Conservation (phyloP, 2,888 invertebrate genomes). For the Drosophila barbarae region DNA sequence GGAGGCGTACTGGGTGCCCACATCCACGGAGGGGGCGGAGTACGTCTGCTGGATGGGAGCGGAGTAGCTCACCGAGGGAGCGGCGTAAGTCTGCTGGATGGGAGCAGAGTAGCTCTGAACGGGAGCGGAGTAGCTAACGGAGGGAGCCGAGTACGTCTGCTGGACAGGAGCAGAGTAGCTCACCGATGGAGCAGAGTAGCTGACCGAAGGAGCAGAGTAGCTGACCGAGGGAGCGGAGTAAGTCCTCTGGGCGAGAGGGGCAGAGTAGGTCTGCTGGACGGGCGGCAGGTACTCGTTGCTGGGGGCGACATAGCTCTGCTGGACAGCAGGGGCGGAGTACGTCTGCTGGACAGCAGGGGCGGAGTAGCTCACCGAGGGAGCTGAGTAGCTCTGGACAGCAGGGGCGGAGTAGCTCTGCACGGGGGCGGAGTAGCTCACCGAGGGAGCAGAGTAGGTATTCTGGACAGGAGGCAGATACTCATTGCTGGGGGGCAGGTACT, state of each 20-base stretch:
- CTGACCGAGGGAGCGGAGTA: conserved; percentile 52
- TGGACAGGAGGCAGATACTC: conserved; percentile 73
- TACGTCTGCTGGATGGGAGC: conserved; percentile 43
- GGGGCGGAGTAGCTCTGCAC: conserved; percentile 43
- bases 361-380: conserved; percentile 10
- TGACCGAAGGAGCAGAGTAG: conserved; percentile 43
- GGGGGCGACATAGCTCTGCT: conserved; percentile 38
- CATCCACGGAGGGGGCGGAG: conserved; percentile 56
- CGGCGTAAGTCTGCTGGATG: conserved; percentile 48
- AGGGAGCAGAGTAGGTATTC: conserved; percentile 39
- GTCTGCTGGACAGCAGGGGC: conserved; percentile 44
- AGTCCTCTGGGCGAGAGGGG: conserved; percentile 42
- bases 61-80: conserved; percentile 44
- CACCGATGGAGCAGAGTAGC: conserved; percentile 40
- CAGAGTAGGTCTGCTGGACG: conserved; percentile 45
- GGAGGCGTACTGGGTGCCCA: conserved; percentile 76
- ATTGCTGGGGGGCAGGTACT: conserved; percentile 68
- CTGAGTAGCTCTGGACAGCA: conserved; percentile 32
- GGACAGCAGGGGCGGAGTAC: conserved; percentile 53
- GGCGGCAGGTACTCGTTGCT: conserved; percentile 45
- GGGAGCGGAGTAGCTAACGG: conserved; percentile 49
- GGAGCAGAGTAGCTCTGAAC: conserved; percentile 48
- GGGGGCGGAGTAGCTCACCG: conserved; percentile 46
- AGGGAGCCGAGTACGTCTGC: conserved; percentile 51
- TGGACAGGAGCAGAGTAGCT: conserved; percentile 50